A percentile compares a stretch with the other conserved stretches of the same genome.
phyloP scores from a whole-genome alignment of 1,140 invertebrate species.

The Dolichoris vasculosae region DNA sequence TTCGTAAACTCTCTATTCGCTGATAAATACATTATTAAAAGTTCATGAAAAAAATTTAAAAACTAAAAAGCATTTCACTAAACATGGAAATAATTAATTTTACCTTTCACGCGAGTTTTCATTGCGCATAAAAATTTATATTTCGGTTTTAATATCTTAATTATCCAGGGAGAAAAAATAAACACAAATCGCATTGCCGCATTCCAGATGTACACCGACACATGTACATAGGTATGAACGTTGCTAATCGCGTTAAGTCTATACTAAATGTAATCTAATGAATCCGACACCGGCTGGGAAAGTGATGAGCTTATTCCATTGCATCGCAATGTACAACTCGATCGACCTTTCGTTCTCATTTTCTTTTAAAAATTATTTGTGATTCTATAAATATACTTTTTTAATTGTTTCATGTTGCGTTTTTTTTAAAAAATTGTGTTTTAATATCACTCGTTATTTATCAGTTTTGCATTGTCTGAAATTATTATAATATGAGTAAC shows the following conservation, averaged over 20 bases:
- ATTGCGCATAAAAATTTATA: neutral
- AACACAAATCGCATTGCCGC: neutral
- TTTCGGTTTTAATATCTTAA: conserved; percentile 5
- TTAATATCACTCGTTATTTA: too few species aligned
- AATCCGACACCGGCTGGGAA: neutral
- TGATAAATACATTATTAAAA: too few species aligned
- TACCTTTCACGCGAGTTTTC: neutral
- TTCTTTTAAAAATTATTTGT: neutral
- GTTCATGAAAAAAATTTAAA: too few species aligned
- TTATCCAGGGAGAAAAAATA: neutral
- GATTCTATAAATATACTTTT: neutral
- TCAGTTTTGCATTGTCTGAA: too few species aligned
- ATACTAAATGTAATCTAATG: conserved; percentile 46
- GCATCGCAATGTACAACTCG: neutral
- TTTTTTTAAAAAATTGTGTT: too few species aligned
- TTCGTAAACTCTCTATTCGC: too few species aligned
- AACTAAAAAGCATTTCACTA: too few species aligned
- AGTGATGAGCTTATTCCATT: neutral
- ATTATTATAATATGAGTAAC: too few species aligned
- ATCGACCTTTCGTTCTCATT: neutral
- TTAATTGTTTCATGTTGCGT: neutral
- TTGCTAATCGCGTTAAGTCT: conserved; percentile 40
- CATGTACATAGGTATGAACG: neutral
- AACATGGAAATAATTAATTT: neutral
- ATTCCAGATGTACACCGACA: neutral